phyloP scores from a whole-genome alignment of 2,113 vertebrate species.

The Phylloscopus trochiloides region DNA sequence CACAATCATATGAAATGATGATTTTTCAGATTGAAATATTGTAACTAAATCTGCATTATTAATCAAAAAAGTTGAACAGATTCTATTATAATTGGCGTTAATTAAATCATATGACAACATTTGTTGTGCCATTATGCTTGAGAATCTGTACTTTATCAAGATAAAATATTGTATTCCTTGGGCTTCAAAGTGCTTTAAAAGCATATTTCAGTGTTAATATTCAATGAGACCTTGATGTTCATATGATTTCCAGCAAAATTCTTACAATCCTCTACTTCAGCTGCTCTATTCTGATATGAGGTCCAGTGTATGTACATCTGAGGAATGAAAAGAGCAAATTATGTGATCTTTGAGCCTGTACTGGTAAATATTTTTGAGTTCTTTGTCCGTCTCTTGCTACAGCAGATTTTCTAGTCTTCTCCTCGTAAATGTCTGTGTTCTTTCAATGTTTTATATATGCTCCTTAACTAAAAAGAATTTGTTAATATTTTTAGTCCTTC shows the following conservation, averaged over 20 bases:
- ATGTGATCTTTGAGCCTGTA: background rate
- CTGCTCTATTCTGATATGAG: background rate
- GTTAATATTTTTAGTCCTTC: background rate
- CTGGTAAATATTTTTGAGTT: background rate
- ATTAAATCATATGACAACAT: background rate
- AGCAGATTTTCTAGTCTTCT: background rate
- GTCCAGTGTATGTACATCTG: background rate
- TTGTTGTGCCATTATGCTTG: background rate
- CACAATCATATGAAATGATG: background rate
- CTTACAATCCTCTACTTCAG: background rate
- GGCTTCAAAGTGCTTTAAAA: background rate
- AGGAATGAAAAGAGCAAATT: rapidly evolving
- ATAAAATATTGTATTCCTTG: background rate
- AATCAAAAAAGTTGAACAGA: background rate
- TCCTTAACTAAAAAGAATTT: background rate
- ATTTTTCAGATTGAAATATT: background rate
- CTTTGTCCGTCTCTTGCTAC: background rate
- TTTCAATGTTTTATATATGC: background rate
- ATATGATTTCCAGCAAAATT: background rate
- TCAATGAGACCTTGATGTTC: background rate
- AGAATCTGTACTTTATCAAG: background rate
- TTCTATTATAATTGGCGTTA: background rate
- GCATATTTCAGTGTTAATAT: background rate
- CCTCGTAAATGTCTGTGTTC: background rate
- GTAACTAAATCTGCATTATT: background rate